Percentiles rank a stretch among this genome's conserved stretches.
These are phyloP conservation scores for Napeogenes sylphis DNA, from an alignment of 2,888 invertebrate species.

Conservation along the genomic window DNA sequence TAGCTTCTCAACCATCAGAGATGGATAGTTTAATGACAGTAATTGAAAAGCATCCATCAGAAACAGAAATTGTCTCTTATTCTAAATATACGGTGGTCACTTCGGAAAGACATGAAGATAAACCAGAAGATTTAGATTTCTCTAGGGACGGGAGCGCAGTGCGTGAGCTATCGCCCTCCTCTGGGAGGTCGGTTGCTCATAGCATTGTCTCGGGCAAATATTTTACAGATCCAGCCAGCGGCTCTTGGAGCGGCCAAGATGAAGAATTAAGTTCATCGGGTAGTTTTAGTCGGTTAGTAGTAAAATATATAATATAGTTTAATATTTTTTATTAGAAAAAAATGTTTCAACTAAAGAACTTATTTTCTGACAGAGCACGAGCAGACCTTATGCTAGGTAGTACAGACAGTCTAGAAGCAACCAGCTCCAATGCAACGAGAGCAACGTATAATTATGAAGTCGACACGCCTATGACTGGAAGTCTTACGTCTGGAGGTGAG, in stretches of 20 bases:
- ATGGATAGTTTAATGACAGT: conserved; percentile 73
- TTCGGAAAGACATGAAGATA: conserved; percentile 43
- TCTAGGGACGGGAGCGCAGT: conserved; percentile 62
- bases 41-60: conserved; percentile 60
- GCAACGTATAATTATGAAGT: conserved; percentile 91
- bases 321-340: background rate
- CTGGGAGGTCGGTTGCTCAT: conserved; percentile 72
- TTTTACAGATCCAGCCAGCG: conserved; percentile 77
- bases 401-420: conserved; percentile 85
- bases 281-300: conserved; percentile 68
- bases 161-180: conserved; percentile 74
- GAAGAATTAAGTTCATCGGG: conserved; percentile 75
- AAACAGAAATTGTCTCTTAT: conserved; percentile 69
- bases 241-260: conserved; percentile 75
- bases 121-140: conserved; percentile 66
- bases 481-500: conserved; percentile 84
- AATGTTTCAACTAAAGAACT: too few relatives aligned
- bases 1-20: conserved; percentile 73
- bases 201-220: conserved; percentile 72
- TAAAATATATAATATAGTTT: background rate
- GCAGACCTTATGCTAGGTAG: conserved; percentile 80
- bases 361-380: conserved; percentile 46
- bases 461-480: conserved; percentile 91
- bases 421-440: conserved; percentile 88
- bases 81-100: conserved; percentile 58